phyloP scores from a whole-genome alignment of 1,140 invertebrate species.

The Sesamia nonagrioides region DNA sequence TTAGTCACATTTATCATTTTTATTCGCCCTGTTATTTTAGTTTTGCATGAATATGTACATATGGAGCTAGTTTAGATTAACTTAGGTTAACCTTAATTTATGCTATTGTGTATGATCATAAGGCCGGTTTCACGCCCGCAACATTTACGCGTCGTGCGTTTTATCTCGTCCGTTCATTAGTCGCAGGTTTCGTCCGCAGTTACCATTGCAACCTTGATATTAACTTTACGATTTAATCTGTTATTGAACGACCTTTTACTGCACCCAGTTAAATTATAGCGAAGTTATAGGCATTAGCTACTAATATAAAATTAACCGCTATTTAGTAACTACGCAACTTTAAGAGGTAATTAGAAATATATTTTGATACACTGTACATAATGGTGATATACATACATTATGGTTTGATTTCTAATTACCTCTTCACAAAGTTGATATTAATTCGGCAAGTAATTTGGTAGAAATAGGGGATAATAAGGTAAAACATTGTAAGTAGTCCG shows the following conservation, averaged over 20 bases:
- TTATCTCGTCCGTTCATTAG: neutral
- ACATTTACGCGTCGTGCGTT: neutral
- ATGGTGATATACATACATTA: too few species aligned
- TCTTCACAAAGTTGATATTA: neutral
- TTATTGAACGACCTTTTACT: constrained; percentile 2
- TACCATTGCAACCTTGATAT: neutral
- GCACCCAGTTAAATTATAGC: constrained; percentile 9
- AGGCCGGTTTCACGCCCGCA: neutral
- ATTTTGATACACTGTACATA: neutral
- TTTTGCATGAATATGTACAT: constrained; percentile 54
- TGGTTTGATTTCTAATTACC: neutral
- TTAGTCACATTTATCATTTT: constrained; percentile 61
- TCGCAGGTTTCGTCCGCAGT: neutral
- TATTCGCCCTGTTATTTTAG: constrained; percentile 71
- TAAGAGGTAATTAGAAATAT: neutral
- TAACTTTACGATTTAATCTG: neutral
- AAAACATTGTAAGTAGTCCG: neutral
- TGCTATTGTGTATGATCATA: constrained; percentile 3
- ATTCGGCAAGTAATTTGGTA: neutral
- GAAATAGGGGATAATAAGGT: neutral
- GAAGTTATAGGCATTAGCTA: neutral
- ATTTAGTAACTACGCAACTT: neutral
- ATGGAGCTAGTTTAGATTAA: constrained; percentile 22
- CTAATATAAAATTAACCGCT: constrained; percentile 5
- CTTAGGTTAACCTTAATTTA: constrained; percentile 7